These are phyloP conservation scores for Sebastes oblongus DNA, from an alignment of 2,797 vertebrate genomes.

Conservation along the genomic window DNA sequence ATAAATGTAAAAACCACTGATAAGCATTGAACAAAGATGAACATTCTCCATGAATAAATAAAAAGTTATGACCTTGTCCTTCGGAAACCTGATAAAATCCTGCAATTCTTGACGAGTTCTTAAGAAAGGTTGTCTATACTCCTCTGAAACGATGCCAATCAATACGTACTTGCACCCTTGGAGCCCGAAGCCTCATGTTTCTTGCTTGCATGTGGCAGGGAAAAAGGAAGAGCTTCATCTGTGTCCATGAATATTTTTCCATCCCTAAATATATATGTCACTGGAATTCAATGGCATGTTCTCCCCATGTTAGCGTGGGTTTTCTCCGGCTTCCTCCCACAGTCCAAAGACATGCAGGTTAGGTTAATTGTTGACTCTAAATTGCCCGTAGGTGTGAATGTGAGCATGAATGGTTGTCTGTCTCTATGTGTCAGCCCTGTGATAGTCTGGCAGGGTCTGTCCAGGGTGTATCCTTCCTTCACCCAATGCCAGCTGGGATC, in stretches of 20 bases:
- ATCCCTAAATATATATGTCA: neutral
- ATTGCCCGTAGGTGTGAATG: too few relatives aligned
- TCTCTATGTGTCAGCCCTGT: too few relatives aligned
- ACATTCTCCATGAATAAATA: neutral
- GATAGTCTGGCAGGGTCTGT: too few relatives aligned
- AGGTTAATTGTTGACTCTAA: too few relatives aligned
- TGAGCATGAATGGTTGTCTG: too few relatives aligned
- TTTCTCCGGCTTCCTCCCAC: too few relatives aligned
- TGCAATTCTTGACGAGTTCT: neutral
- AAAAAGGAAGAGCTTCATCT: neutral
- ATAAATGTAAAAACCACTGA: neutral
- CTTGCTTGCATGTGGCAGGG: neutral
- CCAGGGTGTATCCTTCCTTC: too few relatives aligned
- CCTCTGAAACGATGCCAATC: constrained; percentile 17
- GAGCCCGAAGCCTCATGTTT: neutral
- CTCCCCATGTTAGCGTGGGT: neutral
- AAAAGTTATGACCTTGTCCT: neutral
- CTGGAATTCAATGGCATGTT: neutral
- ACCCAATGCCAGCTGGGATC: too few relatives aligned
- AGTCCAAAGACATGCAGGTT: too few relatives aligned
- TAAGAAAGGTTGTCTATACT: constrained; percentile 1
- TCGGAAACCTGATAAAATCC: neutral
- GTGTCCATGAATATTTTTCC: neutral
- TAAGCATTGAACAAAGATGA: neutral
- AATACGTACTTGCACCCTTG: neutral